Conservation (phyloP, 2,113 vertebrate genomes). For the Bungarus multicinctus region DNA sequence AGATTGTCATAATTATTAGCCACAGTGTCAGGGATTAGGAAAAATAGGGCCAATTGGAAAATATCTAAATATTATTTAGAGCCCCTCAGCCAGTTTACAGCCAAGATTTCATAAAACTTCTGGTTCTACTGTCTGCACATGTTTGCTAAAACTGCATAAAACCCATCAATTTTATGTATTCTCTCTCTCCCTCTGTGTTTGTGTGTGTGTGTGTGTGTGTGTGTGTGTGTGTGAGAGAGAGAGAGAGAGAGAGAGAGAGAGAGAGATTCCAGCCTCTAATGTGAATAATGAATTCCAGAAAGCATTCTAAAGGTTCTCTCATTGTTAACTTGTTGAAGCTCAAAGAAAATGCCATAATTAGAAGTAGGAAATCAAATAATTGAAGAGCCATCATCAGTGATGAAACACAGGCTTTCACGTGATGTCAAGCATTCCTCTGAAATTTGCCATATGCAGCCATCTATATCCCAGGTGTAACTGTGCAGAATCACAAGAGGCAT, state of each 20-base stretch:
- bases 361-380: conserved; percentile 18
- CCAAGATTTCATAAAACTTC: background rate
- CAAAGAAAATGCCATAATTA: background rate
- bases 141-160: background rate
- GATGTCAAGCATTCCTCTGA: background rate
- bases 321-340: conserved; percentile 9
- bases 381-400: background rate
- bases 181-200: background rate
- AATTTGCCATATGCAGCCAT: background rate
- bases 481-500: background rate
- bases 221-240: too few species aligned
- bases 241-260: too few species aligned
- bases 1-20: background rate
- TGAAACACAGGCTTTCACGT: background rate
- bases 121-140: background rate
- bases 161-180: background rate
- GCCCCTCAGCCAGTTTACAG: background rate
- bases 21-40: background rate
- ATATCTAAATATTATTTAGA: background rate
- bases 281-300: conserved; percentile 25
- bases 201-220: too few species aligned
- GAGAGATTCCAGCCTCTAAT: background rate
- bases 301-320: background rate
- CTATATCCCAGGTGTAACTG: background rate
- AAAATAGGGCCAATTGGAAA: background rate